Evolutionary conservation across 1,140 invertebrate species (phyloP).

Genomic region (Hycleus cichorii): DNA sequence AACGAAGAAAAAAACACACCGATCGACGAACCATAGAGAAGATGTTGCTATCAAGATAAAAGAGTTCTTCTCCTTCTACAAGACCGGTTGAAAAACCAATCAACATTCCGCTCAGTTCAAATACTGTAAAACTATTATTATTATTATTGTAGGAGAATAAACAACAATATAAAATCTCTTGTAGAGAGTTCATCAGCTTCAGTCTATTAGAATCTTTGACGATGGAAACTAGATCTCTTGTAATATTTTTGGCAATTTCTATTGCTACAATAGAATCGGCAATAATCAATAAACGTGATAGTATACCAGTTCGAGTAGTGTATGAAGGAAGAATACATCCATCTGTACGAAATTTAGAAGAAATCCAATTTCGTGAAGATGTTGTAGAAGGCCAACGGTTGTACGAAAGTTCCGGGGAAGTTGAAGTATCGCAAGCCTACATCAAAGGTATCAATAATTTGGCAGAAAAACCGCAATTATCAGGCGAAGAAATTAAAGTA

Average conservation of each 20-base stretch:
- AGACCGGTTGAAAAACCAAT: no score
- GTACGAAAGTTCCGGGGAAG: not conserved
- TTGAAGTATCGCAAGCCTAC: not conserved
- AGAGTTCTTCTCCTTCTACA: no score
- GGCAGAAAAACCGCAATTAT: slow-evolving; percentile 32
- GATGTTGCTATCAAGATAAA: no score
- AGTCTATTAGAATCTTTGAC: slow-evolving; percentile 17
- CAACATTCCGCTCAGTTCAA: no score
- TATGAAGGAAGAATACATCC: slow-evolving; percentile 30
- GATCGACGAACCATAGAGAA: no score
- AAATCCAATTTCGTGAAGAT: slow-evolving; percentile 1
- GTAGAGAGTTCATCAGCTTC: slow-evolving; percentile 29
- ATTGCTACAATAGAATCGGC: slow-evolving; percentile 14
- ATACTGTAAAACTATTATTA: no score
- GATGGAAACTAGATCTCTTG: slow-evolving; percentile 18
- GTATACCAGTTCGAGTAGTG: slow-evolving; percentile 37
- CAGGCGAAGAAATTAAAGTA: slow-evolving; percentile 23
- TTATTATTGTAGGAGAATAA: no score
- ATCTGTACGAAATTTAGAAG: slow-evolving; percentile 5
- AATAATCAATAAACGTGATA: slow-evolving; percentile 12
- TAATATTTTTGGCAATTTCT: slow-evolving; percentile 11
- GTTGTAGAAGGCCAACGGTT: not conserved
- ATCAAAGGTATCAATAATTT: slow-evolving; percentile 26
- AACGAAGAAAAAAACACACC: no score
- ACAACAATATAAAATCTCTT: slow-evolving; percentile 26